phyloP scores from a whole-genome alignment of 2,888 invertebrate species.

The Hoplodrina blanda region DNA sequence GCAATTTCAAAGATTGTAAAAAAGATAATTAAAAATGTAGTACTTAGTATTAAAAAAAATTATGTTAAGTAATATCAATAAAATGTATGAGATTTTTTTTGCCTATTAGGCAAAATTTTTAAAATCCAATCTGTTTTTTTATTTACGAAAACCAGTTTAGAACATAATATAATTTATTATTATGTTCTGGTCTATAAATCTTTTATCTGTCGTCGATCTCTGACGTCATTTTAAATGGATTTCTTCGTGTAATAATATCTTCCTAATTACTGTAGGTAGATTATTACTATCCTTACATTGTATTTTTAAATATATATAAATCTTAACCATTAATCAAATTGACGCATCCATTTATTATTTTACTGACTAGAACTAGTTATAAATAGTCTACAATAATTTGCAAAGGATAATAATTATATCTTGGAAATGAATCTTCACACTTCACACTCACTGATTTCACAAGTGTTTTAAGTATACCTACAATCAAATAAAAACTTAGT shows the following conservation, averaged over 20 bases:
- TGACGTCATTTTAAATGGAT: not conserved
- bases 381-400: not conserved
- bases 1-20: conserved; percentile 4
- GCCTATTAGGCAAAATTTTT: no score
- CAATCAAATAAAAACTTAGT: no score
- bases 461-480: no score
- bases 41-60: no score
- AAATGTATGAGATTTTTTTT: not conserved
- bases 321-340: not conserved
- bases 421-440: no score
- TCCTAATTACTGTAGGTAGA: not conserved
- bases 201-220: not conserved
- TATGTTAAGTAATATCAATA: no score
- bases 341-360: not conserved
- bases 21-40: no score
- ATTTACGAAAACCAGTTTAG: not conserved
- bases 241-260: not conserved
- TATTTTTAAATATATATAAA: conserved; percentile 3
- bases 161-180: not conserved
- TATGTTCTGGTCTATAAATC: not conserved
- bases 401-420: no score
- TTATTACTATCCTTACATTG: conserved; percentile 7
- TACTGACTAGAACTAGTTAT: not conserved
- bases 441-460: no score
- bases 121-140: not conserved